Conservation (phyloP, 1,140 invertebrate genomes). For the Macrocentrus cingulum region DNA sequence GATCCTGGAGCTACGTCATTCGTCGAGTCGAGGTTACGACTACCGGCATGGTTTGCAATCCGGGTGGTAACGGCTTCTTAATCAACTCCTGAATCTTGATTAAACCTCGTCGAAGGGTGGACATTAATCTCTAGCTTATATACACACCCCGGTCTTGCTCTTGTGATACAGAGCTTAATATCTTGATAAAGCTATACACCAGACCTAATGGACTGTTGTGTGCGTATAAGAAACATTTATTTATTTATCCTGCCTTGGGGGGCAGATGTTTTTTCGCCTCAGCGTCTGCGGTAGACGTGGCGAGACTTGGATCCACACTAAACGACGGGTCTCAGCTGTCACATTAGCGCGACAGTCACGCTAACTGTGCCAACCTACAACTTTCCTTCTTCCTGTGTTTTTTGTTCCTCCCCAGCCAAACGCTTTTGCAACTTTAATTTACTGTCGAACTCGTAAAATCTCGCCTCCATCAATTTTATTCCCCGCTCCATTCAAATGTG, state of each 20-base stretch:
- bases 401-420: no score
- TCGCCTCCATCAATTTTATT: no score
- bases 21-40: not conserved
- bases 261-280: no score
- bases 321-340: slow-evolving; percentile 41
- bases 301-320: slow-evolving; percentile 1
- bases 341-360: slow-evolving; percentile 41
- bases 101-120: slow-evolving; percentile 9
- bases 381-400: not conserved
- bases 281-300: not conserved
- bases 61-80: slow-evolving; percentile 17
- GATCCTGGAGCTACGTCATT: slow-evolving; percentile 3
- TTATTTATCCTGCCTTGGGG: not conserved
- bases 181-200: no score
- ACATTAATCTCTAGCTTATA: slow-evolving; percentile 1
- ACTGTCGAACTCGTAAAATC: no score
- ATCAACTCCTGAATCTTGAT: slow-evolving; percentile 20
- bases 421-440: no score
- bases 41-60: slow-evolving; percentile 13
- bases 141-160: not conserved
- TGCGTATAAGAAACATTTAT: not conserved
- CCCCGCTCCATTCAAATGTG: no score
- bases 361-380: slow-evolving; percentile 14
- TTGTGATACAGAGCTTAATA: no score
- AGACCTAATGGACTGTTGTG: not conserved